Conservation (phyloP, 37 sponge, comb jelly and placozoan genomes). For the Eunapius fragilis region DNA sequence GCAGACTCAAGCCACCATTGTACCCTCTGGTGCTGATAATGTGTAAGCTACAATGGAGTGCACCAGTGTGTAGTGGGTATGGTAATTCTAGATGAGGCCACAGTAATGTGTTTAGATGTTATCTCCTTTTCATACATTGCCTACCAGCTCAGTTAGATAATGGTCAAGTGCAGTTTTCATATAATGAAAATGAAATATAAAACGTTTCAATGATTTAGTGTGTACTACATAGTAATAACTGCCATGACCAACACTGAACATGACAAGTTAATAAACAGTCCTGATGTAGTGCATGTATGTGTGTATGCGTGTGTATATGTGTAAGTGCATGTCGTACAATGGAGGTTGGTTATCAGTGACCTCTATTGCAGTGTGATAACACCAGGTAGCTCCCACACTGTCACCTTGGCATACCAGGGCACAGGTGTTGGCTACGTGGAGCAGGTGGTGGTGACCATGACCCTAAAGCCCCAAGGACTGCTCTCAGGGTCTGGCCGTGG, state of each 20-base stretch:
- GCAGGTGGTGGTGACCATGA: constrained; percentile 55
- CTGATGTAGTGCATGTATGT: constrained; percentile 5
- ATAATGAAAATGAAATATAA: too few relatives aligned
- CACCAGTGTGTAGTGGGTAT: not conserved
- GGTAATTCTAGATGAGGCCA: too few relatives aligned
- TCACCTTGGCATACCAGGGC: constrained; percentile 45
- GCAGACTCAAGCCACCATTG: not conserved
- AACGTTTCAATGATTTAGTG: too few relatives aligned
- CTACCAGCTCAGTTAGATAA: too few relatives aligned
- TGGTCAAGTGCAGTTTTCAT: too few relatives aligned
- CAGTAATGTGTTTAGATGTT: too few relatives aligned
- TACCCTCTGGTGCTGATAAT: not conserved
- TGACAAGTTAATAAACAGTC: not conserved
- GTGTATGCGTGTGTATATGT: not conserved
- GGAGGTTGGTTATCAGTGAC: not conserved
- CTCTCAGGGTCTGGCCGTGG: constrained; percentile 43
- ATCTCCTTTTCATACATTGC: too few relatives aligned
- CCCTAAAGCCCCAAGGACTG: constrained; percentile 35
- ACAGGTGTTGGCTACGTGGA: constrained; percentile 54
- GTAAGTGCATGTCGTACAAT: not conserved
- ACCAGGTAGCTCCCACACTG: not conserved
- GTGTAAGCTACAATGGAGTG: not conserved
- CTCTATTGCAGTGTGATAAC: not conserved
- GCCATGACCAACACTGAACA: too few relatives aligned
- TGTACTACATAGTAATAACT: too few relatives aligned